These are phyloP conservation scores for Rotaria socialis DNA, from an alignment of 2,888 invertebrate species.

Conservation along the genomic window DNA sequence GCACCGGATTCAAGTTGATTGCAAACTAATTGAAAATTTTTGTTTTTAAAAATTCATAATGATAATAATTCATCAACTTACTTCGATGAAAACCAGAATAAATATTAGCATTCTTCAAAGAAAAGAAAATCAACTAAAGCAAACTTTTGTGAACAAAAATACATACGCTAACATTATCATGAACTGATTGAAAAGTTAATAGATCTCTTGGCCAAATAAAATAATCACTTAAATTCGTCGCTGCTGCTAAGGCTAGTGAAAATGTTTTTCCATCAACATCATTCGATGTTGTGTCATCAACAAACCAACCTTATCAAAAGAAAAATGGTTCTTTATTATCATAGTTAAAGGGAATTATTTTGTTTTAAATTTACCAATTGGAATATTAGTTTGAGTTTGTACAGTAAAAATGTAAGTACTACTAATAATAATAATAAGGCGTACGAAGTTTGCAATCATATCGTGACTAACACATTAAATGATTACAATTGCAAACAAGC, in stretches of 20 bases:
- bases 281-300: background rate
- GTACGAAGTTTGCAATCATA: background rate
- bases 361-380: background rate
- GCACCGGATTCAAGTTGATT: constrained; percentile 14
- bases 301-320: background rate
- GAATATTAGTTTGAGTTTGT: background rate
- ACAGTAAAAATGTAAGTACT: background rate
- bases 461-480: background rate
- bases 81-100: constrained; percentile 32
- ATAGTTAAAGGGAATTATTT: too few relatives aligned
- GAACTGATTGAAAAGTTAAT: background rate
- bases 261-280: background rate
- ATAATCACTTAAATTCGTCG: background rate
- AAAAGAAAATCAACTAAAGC: background rate
- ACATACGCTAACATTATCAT: constrained; percentile 27
- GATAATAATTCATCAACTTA: background rate
- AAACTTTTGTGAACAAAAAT: too few relatives aligned
- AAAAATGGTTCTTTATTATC: too few relatives aligned
- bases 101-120: background rate
- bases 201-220: constrained; percentile 3
- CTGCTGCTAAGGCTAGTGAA: background rate
- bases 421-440: background rate
- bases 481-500: background rate
- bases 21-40: background rate
- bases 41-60: too few relatives aligned